phyloP scores from a whole-genome alignment of 2,888 invertebrate genomes.

The Agrotis clavis region DNA sequence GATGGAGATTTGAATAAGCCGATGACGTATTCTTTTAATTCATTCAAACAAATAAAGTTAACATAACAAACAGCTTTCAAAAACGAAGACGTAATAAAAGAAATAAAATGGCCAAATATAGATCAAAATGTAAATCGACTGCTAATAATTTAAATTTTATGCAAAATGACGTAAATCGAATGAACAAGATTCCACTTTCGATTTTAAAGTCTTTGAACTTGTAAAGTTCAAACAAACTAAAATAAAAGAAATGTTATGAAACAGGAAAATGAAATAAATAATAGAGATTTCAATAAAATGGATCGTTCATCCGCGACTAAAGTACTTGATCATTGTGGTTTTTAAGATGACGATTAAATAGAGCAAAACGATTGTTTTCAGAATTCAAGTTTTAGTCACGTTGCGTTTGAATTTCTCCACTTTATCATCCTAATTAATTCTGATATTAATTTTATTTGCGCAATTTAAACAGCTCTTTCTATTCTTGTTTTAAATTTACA shows the following conservation, averaged over 20 bases:
- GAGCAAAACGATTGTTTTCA: slow-evolving; percentile 55
- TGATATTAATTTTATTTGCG: not conserved
- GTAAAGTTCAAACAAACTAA: not conserved
- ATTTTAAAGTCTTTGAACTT: slow-evolving; percentile 26
- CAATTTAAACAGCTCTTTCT: not conserved
- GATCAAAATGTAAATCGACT: slow-evolving; percentile 29
- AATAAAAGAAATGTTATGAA: slow-evolving; percentile 3
- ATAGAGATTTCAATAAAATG: slow-evolving; percentile 28
- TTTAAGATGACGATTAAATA: slow-evolving; percentile 44
- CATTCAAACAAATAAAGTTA: slow-evolving; percentile 21
- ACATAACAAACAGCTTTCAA: slow-evolving; percentile 9
- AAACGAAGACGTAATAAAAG: not conserved
- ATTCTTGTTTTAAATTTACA: not conserved
- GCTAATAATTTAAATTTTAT: slow-evolving; percentile 13
- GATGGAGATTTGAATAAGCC: slow-evolving; percentile 25
- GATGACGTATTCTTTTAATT: slow-evolving; percentile 17
- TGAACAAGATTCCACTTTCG: slow-evolving; percentile 16
- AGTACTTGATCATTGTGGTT: slow-evolving; percentile 39
- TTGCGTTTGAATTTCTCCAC: slow-evolving; percentile 35
- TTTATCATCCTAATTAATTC: slow-evolving; percentile 18
- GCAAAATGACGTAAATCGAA: slow-evolving; percentile 18
- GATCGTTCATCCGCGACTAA: slow-evolving; percentile 37
- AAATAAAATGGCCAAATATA: not conserved
- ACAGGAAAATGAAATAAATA: slow-evolving; percentile 14
- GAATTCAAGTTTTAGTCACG: slow-evolving; percentile 40